Base-by-base conservation (phyloP, 2,113 vertebrate species). In the Dasyornis broadbenti region DNA sequence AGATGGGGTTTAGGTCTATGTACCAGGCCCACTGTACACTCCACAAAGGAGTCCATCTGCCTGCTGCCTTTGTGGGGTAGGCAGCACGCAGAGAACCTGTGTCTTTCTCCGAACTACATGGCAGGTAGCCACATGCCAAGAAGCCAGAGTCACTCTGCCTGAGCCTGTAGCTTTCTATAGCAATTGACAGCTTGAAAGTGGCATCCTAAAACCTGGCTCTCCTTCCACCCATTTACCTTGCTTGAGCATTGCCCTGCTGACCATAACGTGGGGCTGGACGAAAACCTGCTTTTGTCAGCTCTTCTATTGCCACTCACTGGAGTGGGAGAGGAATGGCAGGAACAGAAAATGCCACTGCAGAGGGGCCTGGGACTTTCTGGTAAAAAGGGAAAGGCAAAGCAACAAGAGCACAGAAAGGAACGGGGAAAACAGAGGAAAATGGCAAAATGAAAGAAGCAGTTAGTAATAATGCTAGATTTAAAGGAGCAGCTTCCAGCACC, bases 221-320 rank as follows among this genome's bases (percentile, higher is more conserved):
- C 33, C 61, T 86, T 40, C 26, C 71, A 69, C 4, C 26, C 52
- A 11, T 28, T 65, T 15, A n/a, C 47, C 21, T 50, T 42, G 24
- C 10, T 27, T 6, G 40, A 49, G 28, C 1, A 2, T 7, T 24
- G 39, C 14, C 35, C 18, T 27, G 37, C 49, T 60, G 73, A 28
- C 35, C 11, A 4, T 3, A 8, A 5, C 4, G 21, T 2, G 12
- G 3, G 39, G 42, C 53, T 86, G 42, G 19, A 16, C 0, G 1
- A 88, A 86, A 56, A 39, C n/a, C 44, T 68, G n/a, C 44, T 78
- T 70, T 78, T 24, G 26, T 11, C 81, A 86, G n/a, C 47, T 63
- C 3, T 78, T 63, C 73, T 56, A n/a, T 60, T 93, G 70, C 75
- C 63, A 28, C 54, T 85, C 59, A 40, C 22, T 39, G 76, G 73